phyloP scores from a whole-genome alignment of 2,797 vertebrate species.

The Pipistrellus pipistrellus region DNA sequence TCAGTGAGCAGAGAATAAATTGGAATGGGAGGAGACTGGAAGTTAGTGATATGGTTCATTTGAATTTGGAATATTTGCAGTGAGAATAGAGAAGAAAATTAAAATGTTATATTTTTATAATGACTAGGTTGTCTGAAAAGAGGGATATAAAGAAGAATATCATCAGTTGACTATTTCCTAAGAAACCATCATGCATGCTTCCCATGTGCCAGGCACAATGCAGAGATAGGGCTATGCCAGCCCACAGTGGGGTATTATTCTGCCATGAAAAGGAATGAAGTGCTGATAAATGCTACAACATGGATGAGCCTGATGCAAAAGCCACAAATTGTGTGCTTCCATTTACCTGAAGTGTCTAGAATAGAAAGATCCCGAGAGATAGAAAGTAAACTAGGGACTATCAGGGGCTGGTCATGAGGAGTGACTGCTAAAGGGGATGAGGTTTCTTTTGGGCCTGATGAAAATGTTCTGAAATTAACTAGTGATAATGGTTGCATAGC shows the following conservation, averaged over 20 bases:
- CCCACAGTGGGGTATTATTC: background rate
- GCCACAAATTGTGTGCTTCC: background rate
- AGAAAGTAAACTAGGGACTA: background rate
- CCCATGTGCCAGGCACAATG: background rate
- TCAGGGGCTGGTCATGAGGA: background rate
- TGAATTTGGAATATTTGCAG: background rate
- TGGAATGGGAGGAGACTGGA: background rate
- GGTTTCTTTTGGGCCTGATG: background rate
- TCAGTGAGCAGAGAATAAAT: background rate
- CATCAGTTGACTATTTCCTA: background rate
- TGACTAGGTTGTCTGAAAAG: background rate
- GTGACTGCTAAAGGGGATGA: background rate
- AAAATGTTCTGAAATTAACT: constrained; percentile 27
- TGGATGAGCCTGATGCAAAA: background rate
- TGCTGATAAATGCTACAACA: background rate
- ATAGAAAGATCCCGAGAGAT: background rate
- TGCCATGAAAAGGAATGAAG: background rate
- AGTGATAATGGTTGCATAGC: background rate
- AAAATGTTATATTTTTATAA: background rate
- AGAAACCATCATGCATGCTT: background rate
- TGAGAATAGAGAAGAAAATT: background rate
- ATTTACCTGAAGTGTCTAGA: constrained; percentile 32
- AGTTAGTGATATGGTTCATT: background rate
- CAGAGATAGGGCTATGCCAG: background rate
- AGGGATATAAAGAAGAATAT: background rate